These are phyloP conservation scores for Astyanax mexicanus DNA, from an alignment of 2,797 vertebrate species.

Conservation along the genomic window DNA sequence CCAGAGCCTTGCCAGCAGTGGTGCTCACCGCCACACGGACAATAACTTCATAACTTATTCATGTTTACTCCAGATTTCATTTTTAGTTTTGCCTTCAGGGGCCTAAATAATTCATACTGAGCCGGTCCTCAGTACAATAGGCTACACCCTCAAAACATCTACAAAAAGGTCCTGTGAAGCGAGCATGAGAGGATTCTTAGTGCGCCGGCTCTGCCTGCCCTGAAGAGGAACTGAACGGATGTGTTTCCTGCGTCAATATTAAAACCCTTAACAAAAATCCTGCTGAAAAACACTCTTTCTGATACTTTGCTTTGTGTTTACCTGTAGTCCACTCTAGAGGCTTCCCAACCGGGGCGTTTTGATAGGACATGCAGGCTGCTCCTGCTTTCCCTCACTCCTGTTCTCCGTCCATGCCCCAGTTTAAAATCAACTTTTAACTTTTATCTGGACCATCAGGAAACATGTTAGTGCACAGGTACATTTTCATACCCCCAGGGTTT, in stretches of 20 bases:
- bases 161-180: conserved; percentile 13
- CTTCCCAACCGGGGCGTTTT: neutral
- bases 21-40: neutral
- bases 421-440: neutral
- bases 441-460: no score
- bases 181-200: neutral
- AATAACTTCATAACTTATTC: conserved; percentile 36
- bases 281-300: neutral
- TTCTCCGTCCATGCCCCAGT: neutral
- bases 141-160: neutral
- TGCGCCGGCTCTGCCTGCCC: neutral
- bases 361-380: conserved; percentile 10
- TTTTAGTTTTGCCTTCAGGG: conserved; percentile 23
- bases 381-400: neutral
- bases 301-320: no score
- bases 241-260: conserved; percentile 16
- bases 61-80: conserved; percentile 29
- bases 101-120: conserved; percentile 26
- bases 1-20: conserved; percentile 4
- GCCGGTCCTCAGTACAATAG: neutral
- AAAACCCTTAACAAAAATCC: neutral
- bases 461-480: no score
- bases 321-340: neutral
- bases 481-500: no score
- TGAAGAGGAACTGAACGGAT: neutral